Conservation (phyloP, 1,140 invertebrate genomes). For the Phthorimaea operculella region DNA sequence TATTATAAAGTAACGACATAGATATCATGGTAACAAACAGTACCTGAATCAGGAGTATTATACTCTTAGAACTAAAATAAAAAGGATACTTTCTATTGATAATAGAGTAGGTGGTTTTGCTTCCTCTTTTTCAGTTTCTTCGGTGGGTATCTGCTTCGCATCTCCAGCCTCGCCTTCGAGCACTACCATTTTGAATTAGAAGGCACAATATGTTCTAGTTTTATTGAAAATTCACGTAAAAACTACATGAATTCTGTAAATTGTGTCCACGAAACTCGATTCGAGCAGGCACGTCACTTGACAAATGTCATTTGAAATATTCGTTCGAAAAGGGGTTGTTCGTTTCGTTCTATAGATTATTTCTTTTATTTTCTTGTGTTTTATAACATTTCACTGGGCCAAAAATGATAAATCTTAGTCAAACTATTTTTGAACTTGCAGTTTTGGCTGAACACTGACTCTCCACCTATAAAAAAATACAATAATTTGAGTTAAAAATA, state of each 20-base stretch:
- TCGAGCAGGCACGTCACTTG: constrained; percentile 16
- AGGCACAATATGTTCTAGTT: neutral
- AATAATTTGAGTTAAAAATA: too few species aligned
- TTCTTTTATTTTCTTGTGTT: too few species aligned
- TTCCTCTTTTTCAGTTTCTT: constrained; percentile 44
- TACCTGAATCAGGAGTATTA: neutral
- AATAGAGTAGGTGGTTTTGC: constrained; percentile 37
- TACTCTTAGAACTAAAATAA: neutral
- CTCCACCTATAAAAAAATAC: too few species aligned
- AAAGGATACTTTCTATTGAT: constrained; percentile 64
- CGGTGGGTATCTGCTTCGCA: constrained; percentile 29
- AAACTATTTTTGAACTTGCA: too few species aligned
- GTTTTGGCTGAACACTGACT: too few species aligned
- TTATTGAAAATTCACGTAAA: neutral
- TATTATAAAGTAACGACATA: too few species aligned
- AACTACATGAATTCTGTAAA: neutral
- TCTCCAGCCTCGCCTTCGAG: constrained; percentile 49
- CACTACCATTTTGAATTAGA: constrained; percentile 36
- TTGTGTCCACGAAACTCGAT: neutral
- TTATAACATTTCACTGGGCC: too few species aligned
- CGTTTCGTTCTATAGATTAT: too few species aligned
- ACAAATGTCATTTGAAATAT: constrained; percentile 8
- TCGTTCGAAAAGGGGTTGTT: too few species aligned
- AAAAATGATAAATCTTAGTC: too few species aligned
- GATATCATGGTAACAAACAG: too few species aligned